Evolutionary conservation across 2,797 vertebrate species (phyloP), one percentile per base, ranked within the genome.

Genomic region (Cossypha caffra): DNA sequence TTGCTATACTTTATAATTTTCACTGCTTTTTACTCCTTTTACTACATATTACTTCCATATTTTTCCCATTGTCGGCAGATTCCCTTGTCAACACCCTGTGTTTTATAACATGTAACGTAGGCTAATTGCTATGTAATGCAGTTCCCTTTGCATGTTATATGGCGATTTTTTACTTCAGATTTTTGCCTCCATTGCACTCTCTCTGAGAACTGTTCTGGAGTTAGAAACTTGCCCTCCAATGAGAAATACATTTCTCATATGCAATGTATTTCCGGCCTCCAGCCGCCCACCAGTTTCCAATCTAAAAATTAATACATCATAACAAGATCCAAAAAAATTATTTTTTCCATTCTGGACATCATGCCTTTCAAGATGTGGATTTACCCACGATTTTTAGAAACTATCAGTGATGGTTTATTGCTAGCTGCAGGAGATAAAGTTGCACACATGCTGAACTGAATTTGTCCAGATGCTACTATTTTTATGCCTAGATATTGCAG

Each of bases 401-500:
- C 19, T 18, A 31, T 28, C 55, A 73, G 18, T 2, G 20, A 11
- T 37, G 29, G 33, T 79, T 96, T 95, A 43, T 80, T 68, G 63
- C 40, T 78, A 35, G 31, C 31, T 37, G 9, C 50, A 35, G 38
- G 74, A 90, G 38, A 84, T 51, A 59, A 94, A 93, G 23, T 73
- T 82, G 28, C 29, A 38, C 63, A 76, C 31, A 43, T 61, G 71
- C 29, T 77, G 59, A 79, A 68, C 48, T 59, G 77, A 81, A 35
- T 84, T 93, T 76, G 45, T 81, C 77, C 83, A 92, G 71, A 79
- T 93, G 77, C 51, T 69, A 47, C 47, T 84, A 66, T 67, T 90
- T 96, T 92, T 90, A 50, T 90, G 76, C 43, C 52, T 76, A 82
- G 43, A 82, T 61, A 90, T 54, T 61, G 26, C 52, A 91, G 74